phyloP scores from a whole-genome alignment of 1,140 invertebrate genomes.

The Hyphantria cunea region DNA sequence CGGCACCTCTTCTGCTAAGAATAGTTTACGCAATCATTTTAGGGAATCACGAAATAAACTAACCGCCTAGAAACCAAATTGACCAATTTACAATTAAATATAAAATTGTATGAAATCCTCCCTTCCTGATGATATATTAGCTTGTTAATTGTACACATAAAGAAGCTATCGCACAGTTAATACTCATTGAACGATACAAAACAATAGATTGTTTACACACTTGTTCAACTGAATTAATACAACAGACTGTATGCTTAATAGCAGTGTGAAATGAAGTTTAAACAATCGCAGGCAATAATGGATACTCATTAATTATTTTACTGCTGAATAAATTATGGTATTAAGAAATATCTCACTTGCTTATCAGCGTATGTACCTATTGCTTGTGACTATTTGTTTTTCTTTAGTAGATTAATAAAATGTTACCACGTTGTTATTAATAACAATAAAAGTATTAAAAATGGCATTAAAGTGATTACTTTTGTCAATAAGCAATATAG shows the following conservation, averaged over 20 bases:
- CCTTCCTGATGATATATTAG: background rate
- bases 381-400: background rate
- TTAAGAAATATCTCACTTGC: background rate
- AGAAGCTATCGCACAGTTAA: background rate
- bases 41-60: too few relatives aligned
- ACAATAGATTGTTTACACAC: background rate
- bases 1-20: too few relatives aligned
- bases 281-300: background rate
- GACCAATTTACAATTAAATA: background rate
- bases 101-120: background rate
- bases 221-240: background rate
- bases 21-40: too few relatives aligned
- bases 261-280: slow-evolving; percentile 4
- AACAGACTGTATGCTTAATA: slow-evolving; percentile 12
- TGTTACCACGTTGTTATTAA: too few relatives aligned
- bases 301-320: background rate
- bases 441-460: too few relatives aligned
- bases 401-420: background rate
- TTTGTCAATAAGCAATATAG: too few relatives aligned
- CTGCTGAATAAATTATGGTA: background rate
- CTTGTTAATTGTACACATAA: background rate
- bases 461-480: too few relatives aligned
- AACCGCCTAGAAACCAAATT: background rate
- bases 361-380: background rate
- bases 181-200: background rate